phyloP scores from a whole-genome alignment of 2,113 vertebrate species.

The Origma solitaria region DNA sequence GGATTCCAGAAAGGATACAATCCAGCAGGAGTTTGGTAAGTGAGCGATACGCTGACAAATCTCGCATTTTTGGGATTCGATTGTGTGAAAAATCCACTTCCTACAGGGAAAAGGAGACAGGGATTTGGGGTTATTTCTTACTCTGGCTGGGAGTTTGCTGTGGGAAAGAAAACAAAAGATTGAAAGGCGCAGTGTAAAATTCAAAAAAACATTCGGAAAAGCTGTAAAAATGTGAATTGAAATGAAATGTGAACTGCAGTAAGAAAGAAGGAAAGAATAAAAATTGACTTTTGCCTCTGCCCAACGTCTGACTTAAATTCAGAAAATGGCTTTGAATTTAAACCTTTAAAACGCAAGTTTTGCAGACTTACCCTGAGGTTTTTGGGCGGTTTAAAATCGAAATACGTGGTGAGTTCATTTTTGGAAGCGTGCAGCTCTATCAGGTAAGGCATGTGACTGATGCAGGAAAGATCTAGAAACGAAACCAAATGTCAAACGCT shows the following conservation, averaged over 20 bases:
- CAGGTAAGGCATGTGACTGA: conserved; percentile 87
- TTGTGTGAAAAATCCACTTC: conserved; percentile 89
- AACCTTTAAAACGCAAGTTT: background rate
- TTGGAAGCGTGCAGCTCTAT: conserved; percentile 81
- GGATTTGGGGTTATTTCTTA: background rate
- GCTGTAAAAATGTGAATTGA: too few relatives aligned
- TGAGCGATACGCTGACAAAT: conserved; percentile 76
- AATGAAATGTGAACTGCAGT: background rate
- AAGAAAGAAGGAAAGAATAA: background rate
- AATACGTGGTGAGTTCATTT: conserved; percentile 82
- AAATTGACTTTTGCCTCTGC: background rate
- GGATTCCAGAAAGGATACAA: conserved; percentile 83
- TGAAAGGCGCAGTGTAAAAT: background rate
- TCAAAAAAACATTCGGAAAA: background rate
- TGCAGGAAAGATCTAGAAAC: conserved; percentile 85
- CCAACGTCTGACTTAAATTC: background rate
- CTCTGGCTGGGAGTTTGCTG: background rate
- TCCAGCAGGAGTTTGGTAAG: conserved; percentile 83
- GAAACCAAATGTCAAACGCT: background rate
- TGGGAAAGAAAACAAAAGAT: background rate
- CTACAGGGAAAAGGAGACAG: conserved; percentile 62
- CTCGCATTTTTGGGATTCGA: conserved; percentile 80
- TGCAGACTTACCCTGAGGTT: conserved; percentile 80
- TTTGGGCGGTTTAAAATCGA: conserved; percentile 83
- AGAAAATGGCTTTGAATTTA: background rate